Conservation (phyloP, 2,888 invertebrate genomes). For the Ophion slaviceki region DNA sequence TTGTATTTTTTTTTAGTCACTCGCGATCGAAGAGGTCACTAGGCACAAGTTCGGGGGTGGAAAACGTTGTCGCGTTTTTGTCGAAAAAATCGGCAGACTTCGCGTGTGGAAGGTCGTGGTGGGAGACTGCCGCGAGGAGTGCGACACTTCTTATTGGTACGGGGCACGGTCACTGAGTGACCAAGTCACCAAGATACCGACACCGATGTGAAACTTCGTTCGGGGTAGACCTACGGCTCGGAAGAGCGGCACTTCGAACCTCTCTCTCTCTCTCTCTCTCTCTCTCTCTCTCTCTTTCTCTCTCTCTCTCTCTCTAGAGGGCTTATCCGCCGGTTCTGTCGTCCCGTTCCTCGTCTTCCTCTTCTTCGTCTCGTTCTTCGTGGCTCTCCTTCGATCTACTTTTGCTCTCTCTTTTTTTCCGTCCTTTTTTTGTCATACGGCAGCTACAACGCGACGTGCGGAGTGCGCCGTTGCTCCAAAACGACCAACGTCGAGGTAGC, state of each 20-base stretch:
- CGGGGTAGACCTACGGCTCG: slow-evolving; percentile 44
- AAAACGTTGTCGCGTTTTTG: background rate
- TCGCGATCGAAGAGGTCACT: background rate
- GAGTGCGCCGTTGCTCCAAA: slow-evolving; percentile 60
- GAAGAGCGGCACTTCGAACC: slow-evolving; percentile 46
- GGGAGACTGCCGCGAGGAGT: slow-evolving; percentile 19
- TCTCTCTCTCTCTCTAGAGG: slow-evolving; percentile 16
- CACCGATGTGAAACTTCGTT: slow-evolving; percentile 64
- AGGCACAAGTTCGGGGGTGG: background rate
- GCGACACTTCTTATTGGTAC: slow-evolving; percentile 62
- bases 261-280: slow-evolving; percentile 7
- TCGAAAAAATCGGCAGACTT: slow-evolving; percentile 4
- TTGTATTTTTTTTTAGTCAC: no score
- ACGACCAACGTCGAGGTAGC: slow-evolving; percentile 51
- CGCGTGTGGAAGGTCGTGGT: background rate
- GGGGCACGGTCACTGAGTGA: slow-evolving; percentile 75
- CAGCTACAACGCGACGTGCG: slow-evolving; percentile 55
- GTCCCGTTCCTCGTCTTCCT: background rate
- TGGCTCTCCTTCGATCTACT: slow-evolving; percentile 12
- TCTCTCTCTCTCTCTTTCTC: slow-evolving; percentile 53
- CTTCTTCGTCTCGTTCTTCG: slow-evolving; percentile 53
- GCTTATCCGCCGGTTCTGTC: slow-evolving; percentile 41
- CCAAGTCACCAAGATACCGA: slow-evolving; percentile 75
- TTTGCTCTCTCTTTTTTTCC: slow-evolving; percentile 42
- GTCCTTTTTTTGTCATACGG: slow-evolving; percentile 56